Evolutionary conservation across 1,140 invertebrate species (phyloP).

Genomic region (Dendrolimus punctatus): DNA sequence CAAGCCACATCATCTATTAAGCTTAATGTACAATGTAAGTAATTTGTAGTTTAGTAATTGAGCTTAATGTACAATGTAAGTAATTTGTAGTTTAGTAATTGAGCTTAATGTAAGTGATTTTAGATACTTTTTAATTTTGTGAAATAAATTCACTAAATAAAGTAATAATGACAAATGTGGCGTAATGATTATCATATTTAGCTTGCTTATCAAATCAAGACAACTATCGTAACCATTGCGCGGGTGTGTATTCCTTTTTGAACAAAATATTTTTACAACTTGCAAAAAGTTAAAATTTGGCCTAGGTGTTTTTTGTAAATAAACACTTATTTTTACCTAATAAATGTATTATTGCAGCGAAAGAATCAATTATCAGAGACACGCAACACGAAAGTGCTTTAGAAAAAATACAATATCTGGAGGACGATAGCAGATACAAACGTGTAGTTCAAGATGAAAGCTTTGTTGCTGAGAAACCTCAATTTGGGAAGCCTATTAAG

Average conservation of each 20-base stretch:
- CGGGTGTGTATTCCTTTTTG: too few relatives aligned
- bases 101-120: too few relatives aligned
- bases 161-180: too few relatives aligned
- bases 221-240: too few relatives aligned
- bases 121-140: too few relatives aligned
- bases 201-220: too few relatives aligned
- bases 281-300: background rate
- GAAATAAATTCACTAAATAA: too few relatives aligned
- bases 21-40: constrained; percentile 87
- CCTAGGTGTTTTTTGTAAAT: background rate
- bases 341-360: constrained; percentile 72
- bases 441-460: constrained; percentile 81
- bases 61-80: too few relatives aligned
- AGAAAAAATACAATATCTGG: constrained; percentile 92
- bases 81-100: constrained; percentile 24
- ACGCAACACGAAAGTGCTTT: constrained; percentile 96
- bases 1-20: constrained; percentile 86
- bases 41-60: constrained; percentile 5
- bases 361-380: constrained; percentile 90
- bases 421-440: constrained; percentile 87
- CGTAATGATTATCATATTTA: too few relatives aligned
- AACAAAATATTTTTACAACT: background rate
- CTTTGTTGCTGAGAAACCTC: constrained; percentile 86
- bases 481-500: constrained; percentile 90
- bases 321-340: constrained; percentile 12